Percentiles rank a stretch among this genome's conserved stretches.
Conservation (phyloP, 1,140 invertebrate genomes). For the Euschistus heros region DNA sequence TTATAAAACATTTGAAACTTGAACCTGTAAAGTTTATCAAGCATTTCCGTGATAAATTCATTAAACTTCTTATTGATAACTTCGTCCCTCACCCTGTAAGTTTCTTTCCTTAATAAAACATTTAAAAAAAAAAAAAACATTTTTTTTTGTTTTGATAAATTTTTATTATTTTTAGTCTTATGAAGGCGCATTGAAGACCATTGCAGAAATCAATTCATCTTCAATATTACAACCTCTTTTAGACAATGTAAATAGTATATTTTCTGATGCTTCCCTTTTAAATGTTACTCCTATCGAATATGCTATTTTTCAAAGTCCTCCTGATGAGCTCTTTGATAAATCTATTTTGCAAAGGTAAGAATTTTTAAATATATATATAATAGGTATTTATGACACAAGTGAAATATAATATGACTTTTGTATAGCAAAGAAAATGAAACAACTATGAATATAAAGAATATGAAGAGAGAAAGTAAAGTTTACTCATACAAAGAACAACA, state of each 20-base stretch:
- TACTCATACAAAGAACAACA: conserved; percentile 96
- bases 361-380: neutral
- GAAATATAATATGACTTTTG: conserved; percentile 18
- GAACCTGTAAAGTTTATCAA: conserved; percentile 45
- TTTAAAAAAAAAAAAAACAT: too few species aligned
- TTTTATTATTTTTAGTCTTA: conserved; percentile 37
- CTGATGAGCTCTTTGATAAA: conserved; percentile 86
- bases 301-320: conserved; percentile 76
- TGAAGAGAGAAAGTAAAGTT: conserved; percentile 91
- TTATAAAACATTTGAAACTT: conserved; percentile 44
- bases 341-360: conserved; percentile 68
- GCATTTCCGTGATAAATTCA: conserved; percentile 43
- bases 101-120: conserved; percentile 15
- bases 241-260: conserved; percentile 41
- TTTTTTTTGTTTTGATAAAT: conserved; percentile 6
- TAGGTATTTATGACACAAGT: too few species aligned
- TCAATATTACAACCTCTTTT: conserved; percentile 50
- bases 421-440: conserved; percentile 44
- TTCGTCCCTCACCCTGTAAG: conserved; percentile 44
- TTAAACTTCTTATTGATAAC: conserved; percentile 46
- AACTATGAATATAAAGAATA: conserved; percentile 61
- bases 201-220: conserved; percentile 52
- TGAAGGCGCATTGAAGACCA: conserved; percentile 52
- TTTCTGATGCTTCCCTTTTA: conserved; percentile 57
- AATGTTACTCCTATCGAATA: conserved; percentile 76